These are phyloP conservation scores for Chloromyia formosa DNA, from an alignment of 2,888 invertebrate genomes.

Conservation along the genomic window DNA sequence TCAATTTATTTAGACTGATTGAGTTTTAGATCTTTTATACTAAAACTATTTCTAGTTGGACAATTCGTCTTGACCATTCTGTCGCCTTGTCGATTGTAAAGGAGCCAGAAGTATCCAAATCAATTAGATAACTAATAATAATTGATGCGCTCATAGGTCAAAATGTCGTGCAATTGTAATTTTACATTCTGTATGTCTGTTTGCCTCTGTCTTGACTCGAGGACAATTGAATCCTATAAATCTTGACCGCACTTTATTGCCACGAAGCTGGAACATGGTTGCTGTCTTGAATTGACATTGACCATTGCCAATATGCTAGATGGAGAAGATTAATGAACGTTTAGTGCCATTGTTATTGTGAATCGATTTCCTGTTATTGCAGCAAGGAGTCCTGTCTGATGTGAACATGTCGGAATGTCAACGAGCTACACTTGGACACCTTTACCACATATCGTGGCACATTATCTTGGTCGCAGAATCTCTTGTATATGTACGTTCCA, in stretches of 20 bases:
- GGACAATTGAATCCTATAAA: slow-evolving; percentile 41
- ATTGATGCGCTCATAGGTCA: slow-evolving; percentile 28
- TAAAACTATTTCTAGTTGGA: too few species aligned
- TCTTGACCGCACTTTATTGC: slow-evolving; percentile 39
- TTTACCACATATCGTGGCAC: slow-evolving; percentile 32
- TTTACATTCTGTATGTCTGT: slow-evolving; percentile 23
- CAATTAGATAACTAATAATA: slow-evolving; percentile 28
- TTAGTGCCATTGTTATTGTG: slow-evolving; percentile 41
- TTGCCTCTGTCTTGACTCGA: background rate
- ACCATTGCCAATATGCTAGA: slow-evolving; percentile 40
- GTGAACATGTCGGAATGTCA: slow-evolving; percentile 23
- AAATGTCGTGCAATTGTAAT: slow-evolving; percentile 34
- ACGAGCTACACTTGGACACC: slow-evolving; percentile 13
- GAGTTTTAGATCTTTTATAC: too few species aligned
- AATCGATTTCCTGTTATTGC: slow-evolving; percentile 42
- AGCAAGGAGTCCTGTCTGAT: slow-evolving; percentile 14
- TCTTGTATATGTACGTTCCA: background rate
- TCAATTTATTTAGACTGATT: too few species aligned
- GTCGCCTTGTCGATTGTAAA: too few species aligned
- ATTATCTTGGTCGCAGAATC: slow-evolving; percentile 11
- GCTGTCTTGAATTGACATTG: slow-evolving; percentile 33
- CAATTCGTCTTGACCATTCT: too few species aligned
- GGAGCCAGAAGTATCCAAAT: background rate
- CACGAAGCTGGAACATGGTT: slow-evolving; percentile 23
- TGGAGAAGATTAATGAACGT: slow-evolving; percentile 36